Evolutionary conservation across 2,888 invertebrate species (phyloP).

Genomic region (Drosophila crucigera): DNA sequence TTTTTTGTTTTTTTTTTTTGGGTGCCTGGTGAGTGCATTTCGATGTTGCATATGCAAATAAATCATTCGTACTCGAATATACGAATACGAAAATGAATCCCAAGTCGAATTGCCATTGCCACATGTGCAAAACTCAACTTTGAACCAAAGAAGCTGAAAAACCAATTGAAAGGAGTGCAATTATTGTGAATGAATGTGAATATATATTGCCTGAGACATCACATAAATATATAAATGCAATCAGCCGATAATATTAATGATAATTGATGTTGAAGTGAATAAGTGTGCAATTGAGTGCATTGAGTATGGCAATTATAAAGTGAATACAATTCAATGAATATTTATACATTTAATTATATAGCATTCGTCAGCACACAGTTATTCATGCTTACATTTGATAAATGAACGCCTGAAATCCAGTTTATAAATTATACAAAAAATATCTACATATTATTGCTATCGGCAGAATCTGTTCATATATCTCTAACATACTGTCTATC

Average conservation of each 20-base stretch:
- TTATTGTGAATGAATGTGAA: slow-evolving; percentile 17
- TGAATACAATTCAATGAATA: slow-evolving; percentile 2
- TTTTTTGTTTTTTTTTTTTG: neutral
- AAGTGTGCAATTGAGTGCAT: neutral
- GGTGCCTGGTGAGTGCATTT: slow-evolving; percentile 71
- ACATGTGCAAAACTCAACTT: slow-evolving; percentile 38
- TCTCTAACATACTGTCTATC: neutral
- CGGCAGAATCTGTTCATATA: neutral
- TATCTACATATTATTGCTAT: neutral
- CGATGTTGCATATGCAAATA: slow-evolving; percentile 79
- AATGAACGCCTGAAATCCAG: neutral
- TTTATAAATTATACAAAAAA: neutral
- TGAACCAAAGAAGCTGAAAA: slow-evolving; percentile 5
- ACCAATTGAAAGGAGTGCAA: neutral
- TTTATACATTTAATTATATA: neutral
- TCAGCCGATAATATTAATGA: neutral
- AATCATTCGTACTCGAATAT: slow-evolving; percentile 58
- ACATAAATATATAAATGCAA: neutral
- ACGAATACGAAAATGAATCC: slow-evolving; percentile 15
- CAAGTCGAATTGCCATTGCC: slow-evolving; percentile 16
- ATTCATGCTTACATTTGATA: neutral
- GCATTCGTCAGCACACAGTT: neutral
- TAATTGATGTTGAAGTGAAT: slow-evolving; percentile 1
- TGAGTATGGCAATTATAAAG: neutral
- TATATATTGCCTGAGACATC: slow-evolving; percentile 12